Evolutionary conservation across 2,888 invertebrate genomes (phyloP), one percentile per base, ranked within the genome.

Genomic region (Ophraella communa): DNA sequence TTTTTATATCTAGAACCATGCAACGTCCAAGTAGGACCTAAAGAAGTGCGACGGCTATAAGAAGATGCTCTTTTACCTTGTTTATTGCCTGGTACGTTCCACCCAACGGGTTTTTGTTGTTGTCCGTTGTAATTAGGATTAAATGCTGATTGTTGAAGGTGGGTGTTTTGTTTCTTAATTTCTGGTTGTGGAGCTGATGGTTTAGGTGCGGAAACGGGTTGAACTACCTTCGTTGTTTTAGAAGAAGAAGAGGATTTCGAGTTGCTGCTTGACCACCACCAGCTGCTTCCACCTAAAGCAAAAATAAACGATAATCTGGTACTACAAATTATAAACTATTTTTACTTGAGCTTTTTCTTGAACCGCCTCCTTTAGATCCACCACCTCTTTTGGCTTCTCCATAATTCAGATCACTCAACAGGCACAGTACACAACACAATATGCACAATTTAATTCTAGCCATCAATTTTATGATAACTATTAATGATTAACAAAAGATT

Each of bases 71-170:
- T 1, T 11, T 42, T 53, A 35, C 53, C 33, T 53, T 53, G 67
- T 24, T 57, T 69, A 27, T 33, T 65, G 18, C 69, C 73, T 18
- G 69, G 68, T n/a, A 75, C 75, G 33, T 76, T 75, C 77, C 77
- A 77, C 17, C 77, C 77, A 27, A 74, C 65, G 4, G 73, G 73
- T 11, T 66, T 58, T 10, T 70, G 71, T 35, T 69, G 71, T 4
- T 59, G 35, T 27, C 61, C 47, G 14, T 65, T 54, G 18, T 65
- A 57, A 39, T 67, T 60, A n/a, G 65, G 51, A 59, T 61, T 63
- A 7, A 61, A 62, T 10, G 71, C 49, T 8, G 49, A 27, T 20
- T 74, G 72, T 49, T 74, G 73, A 4, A 65, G 44, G 20, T 72
- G 62, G 0, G 72, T 27, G 5, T 65, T 68, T 33, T 76, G 68